phyloP scores from a whole-genome alignment of 1,140 invertebrate genomes.

The Bombus turneri region DNA sequence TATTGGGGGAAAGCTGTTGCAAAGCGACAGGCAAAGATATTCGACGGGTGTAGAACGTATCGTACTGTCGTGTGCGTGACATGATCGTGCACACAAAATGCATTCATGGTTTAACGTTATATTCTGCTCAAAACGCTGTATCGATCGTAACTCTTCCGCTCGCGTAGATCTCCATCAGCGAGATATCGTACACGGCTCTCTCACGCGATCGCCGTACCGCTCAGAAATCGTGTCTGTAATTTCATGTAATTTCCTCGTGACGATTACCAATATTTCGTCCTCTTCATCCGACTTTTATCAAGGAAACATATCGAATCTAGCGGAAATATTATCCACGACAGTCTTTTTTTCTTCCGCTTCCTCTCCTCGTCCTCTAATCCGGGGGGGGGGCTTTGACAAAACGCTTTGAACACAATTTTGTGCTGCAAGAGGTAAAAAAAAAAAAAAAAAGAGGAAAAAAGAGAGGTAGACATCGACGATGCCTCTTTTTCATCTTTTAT shows the following conservation, averaged over 20 bases:
- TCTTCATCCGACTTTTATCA: background rate
- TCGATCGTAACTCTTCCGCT: constrained; percentile 47
- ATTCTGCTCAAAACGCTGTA: constrained; percentile 17
- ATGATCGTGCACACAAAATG: background rate
- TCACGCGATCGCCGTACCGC: background rate
- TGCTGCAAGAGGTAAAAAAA: background rate
- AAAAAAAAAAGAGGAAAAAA: background rate
- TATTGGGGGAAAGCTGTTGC: constrained; percentile 11
- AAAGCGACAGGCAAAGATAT: background rate
- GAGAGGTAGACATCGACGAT: background rate
- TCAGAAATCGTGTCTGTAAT: constrained; percentile 31
- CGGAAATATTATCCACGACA: constrained; percentile 8
- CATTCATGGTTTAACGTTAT: background rate
- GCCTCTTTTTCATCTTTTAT: background rate
- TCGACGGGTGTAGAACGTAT: background rate
- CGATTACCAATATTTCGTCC: constrained; percentile 37
- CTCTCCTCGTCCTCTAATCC: background rate
- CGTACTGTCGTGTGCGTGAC: no score
- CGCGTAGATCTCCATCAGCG: constrained; percentile 36
- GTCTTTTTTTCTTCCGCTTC: background rate
- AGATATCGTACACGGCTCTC: constrained; percentile 25
- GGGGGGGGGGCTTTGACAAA: no score
- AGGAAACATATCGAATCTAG: background rate
- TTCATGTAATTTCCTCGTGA: constrained; percentile 41
- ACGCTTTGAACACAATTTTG: background rate